A percentile compares a stretch with the other conserved stretches of the same genome.
Evolutionary conservation across 2,797 vertebrate genomes (phyloP).

Genomic region (Chrosomus eos): DNA sequence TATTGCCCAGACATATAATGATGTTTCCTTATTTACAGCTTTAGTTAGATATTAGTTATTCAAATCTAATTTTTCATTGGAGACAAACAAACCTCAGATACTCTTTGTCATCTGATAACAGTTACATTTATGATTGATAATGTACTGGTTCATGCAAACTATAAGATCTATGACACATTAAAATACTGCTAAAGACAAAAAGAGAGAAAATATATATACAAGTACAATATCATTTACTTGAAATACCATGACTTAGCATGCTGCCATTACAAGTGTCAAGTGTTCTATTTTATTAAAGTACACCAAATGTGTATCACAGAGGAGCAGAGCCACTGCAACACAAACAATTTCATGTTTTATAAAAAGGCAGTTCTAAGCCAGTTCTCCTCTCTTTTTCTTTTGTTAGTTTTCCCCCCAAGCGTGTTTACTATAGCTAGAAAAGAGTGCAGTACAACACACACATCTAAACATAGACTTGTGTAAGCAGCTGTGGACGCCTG

Average conservation of each 20-base stretch:
- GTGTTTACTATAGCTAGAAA: constrained; percentile 46
- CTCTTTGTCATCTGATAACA: background rate
- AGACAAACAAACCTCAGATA: background rate
- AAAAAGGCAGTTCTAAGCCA: constrained; percentile 34
- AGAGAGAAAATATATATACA: background rate
- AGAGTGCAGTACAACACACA: constrained; percentile 39
- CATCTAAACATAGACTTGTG: constrained; percentile 37
- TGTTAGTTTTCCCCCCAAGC: constrained; percentile 33
- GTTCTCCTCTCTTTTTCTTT: constrained; percentile 13
- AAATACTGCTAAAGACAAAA: background rate
- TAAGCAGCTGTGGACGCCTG: constrained; percentile 31
- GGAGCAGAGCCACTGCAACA: constrained; percentile 17
- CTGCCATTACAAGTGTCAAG: background rate
- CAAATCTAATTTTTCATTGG: too few species aligned
- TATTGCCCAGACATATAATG: background rate
- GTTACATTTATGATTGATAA: background rate
- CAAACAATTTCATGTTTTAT: constrained; percentile 42
- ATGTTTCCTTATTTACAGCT: too few species aligned
- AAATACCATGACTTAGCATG: background rate
- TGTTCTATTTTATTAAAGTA: constrained; percentile 1
- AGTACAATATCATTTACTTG: background rate
- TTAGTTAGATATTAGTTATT: background rate
- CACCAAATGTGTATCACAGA: constrained; percentile 6
- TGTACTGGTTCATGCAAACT: background rate
- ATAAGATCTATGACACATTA: background rate